A percentile compares a stretch with the other conserved stretches of the same genome.
Conservation (phyloP, 1,140 invertebrate species). For the Drosophila jambulina region DNA sequence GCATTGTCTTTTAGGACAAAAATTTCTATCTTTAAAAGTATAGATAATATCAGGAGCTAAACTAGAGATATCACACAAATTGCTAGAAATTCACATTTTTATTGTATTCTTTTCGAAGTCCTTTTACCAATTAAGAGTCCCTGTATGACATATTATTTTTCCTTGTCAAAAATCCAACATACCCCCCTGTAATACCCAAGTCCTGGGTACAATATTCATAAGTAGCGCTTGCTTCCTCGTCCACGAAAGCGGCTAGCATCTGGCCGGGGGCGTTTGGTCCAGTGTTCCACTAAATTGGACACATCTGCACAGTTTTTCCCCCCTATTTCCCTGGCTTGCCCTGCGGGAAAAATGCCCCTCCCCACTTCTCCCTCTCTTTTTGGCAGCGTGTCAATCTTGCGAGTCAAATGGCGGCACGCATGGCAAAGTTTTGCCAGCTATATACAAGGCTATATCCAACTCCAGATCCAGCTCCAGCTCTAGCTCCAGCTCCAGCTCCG, state of each 20-base stretch:
- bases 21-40: background rate
- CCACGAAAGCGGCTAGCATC: conserved; percentile 32
- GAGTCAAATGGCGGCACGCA: conserved; percentile 82
- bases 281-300: conserved; percentile 80
- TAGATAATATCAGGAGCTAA: no score
- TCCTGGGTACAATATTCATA: conserved; percentile 25
- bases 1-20: background rate
- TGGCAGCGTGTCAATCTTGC: conserved; percentile 81
- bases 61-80: background rate
- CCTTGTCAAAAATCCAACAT: background rate
- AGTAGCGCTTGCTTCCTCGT: conserved; percentile 15
- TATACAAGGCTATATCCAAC: conserved; percentile 3
- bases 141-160: background rate
- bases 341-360: background rate
- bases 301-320: conserved; percentile 75
- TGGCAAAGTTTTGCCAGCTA: conserved; percentile 69
- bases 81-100: no score
- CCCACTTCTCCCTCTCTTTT: background rate
- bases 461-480: background rate
- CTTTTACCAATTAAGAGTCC: no score
- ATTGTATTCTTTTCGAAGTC: background rate
- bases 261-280: conserved; percentile 48
- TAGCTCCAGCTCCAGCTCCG: background rate
- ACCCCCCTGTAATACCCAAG: background rate
- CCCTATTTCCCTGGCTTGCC: conserved; percentile 6